Evolutionary conservation across 2,113 vertebrate genomes (phyloP).

Genomic region (Xiphophorus hellerii): DNA sequence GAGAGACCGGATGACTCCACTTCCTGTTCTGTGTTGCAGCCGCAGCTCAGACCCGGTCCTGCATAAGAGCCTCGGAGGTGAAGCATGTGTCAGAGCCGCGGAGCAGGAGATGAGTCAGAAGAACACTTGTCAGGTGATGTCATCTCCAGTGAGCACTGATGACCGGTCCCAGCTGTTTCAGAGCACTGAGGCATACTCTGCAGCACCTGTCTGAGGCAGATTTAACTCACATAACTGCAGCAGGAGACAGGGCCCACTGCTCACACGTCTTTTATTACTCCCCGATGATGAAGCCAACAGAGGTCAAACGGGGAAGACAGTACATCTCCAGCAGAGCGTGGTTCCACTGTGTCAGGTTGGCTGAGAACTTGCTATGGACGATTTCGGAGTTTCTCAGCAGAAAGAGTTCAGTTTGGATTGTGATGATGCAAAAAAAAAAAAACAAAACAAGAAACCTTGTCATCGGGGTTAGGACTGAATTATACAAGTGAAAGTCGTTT

Average conservation of each 20-base stretch:
- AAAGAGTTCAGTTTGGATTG: not conserved
- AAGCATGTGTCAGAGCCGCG: slow-evolving; percentile 68
- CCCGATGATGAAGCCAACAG: slow-evolving; percentile 46
- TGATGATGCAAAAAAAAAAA: not conserved
- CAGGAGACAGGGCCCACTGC: slow-evolving; percentile 36
- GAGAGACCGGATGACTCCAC: slow-evolving; percentile 53
- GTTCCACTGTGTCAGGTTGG: slow-evolving; percentile 11
- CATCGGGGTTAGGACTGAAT: slow-evolving; percentile 19
- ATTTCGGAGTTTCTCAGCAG: not conserved
- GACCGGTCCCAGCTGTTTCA: slow-evolving; percentile 72
- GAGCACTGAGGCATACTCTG: slow-evolving; percentile 61
- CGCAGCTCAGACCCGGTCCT: slow-evolving; percentile 22
- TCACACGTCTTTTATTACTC: slow-evolving; percentile 54
- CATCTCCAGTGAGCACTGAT: slow-evolving; percentile 73
- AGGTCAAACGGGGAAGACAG: slow-evolving; percentile 54
- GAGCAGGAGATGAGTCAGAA: slow-evolving; percentile 74
- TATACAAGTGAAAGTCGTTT: slow-evolving; percentile 12
- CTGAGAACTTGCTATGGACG: slow-evolving; percentile 3
- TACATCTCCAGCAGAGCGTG: slow-evolving; percentile 41
- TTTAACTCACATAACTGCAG: slow-evolving; percentile 58
- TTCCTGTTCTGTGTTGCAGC: slow-evolving; percentile 19
- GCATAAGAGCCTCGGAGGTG: slow-evolving; percentile 44
- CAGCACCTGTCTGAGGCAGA: slow-evolving; percentile 73
- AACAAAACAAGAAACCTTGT: not conserved
- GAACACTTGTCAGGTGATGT: slow-evolving; percentile 80